These are phyloP conservation scores for Stomatorhinus walkeri DNA, from an alignment of 2,797 vertebrate genomes.

Conservation along the genomic window DNA sequence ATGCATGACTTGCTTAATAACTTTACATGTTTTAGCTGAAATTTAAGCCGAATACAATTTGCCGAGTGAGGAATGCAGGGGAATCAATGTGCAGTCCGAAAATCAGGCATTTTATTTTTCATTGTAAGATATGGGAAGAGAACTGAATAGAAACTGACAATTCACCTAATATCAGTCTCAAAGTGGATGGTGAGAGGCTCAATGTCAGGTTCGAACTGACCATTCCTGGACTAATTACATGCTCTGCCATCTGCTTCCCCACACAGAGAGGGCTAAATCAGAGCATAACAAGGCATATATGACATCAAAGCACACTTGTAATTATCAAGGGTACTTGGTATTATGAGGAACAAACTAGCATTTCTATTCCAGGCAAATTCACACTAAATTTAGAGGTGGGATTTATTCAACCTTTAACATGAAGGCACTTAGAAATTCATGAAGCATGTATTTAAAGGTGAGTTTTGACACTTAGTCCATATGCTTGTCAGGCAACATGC, in stretches of 20 bases:
- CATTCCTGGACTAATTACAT: background rate
- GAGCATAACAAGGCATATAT: background rate
- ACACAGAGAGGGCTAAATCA: background rate
- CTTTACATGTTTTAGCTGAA: background rate
- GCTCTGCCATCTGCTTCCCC: background rate
- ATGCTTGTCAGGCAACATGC: background rate
- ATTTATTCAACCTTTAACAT: conserved; percentile 6
- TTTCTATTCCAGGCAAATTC: background rate
- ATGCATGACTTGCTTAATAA: background rate
- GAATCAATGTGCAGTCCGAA: background rate
- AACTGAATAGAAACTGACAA: background rate
- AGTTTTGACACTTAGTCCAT: background rate
- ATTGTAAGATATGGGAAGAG: background rate
- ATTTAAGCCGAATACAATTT: background rate
- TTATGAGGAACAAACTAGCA: conserved; percentile 1
- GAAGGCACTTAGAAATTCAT: background rate
- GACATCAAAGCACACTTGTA: background rate
- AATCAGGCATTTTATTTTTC: background rate
- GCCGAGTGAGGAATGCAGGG: background rate
- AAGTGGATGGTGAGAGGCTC: background rate
- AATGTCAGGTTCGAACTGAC: background rate
- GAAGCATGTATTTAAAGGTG: background rate
- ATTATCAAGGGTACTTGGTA: background rate
- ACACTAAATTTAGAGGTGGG: background rate
- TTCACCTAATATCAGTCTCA: background rate